Evolutionary conservation across 2,113 vertebrate species (phyloP).

Genomic region (Xiphophorus couchianus): DNA sequence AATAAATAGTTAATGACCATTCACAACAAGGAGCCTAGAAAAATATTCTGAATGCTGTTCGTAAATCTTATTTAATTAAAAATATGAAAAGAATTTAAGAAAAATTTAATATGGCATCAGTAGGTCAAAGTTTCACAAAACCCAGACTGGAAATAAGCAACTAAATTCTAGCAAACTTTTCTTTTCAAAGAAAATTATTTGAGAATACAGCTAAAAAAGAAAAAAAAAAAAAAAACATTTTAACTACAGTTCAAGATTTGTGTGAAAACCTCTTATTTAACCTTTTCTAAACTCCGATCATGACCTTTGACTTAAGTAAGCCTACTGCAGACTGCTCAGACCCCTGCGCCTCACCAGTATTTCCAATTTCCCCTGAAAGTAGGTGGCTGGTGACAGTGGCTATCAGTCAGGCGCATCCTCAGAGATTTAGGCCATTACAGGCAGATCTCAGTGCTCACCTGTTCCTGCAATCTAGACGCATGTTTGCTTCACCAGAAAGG

Average conservation of each 20-base stretch:
- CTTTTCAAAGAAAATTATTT: background rate
- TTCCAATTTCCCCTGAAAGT: constrained; percentile 22
- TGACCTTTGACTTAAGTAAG: constrained; percentile 12
- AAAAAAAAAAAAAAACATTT: too few relatives aligned
- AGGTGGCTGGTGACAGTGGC: constrained; percentile 12
- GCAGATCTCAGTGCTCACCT: constrained; percentile 13
- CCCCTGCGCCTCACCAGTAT: constrained; percentile 31
- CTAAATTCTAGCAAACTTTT: background rate
- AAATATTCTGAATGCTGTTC: too few relatives aligned
- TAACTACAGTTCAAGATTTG: background rate
- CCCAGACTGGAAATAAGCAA: too few relatives aligned
- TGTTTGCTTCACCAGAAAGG: constrained; percentile 8
- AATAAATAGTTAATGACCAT: too few relatives aligned
- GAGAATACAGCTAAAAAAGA: background rate
- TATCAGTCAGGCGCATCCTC: constrained; percentile 33
- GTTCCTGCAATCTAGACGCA: background rate
- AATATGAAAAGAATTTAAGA: too few relatives aligned
- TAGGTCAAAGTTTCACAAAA: too few relatives aligned
- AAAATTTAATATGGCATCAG: too few relatives aligned
- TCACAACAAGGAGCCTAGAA: too few relatives aligned
- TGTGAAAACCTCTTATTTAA: constrained; percentile 21
- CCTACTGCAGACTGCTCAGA: constrained; percentile 14
- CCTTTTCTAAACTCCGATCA: background rate
- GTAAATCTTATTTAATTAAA: too few relatives aligned
- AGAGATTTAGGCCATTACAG: constrained; percentile 15